Percentiles rank a stretch among this genome's conserved stretches.
Conservation (phyloP, 2,113 vertebrate species). For the Eptesicus fuscus region DNA sequence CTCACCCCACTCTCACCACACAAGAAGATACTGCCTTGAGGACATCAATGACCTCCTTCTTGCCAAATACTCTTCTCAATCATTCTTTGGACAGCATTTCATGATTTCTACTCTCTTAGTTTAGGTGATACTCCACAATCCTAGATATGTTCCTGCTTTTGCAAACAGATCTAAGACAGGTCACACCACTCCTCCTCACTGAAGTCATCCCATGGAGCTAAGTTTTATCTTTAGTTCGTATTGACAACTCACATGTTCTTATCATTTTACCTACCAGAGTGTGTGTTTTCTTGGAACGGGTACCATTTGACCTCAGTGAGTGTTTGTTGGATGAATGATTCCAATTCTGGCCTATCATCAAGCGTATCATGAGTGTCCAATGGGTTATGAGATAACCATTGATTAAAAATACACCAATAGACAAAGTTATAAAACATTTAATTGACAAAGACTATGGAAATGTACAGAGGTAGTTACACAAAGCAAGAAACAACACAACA, state of each 20-base stretch:
- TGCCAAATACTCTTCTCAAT: not conserved
- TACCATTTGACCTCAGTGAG: not conserved
- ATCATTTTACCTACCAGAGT: not conserved
- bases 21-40: not conserved
- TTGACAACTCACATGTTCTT: not conserved
- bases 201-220: not conserved
- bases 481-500: not conserved
- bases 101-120: not conserved
- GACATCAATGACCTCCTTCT: not conserved
- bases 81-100: not conserved
- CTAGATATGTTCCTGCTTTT: not conserved
- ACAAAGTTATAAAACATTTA: conserved; percentile 12
- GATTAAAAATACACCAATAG: not conserved
- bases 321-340: not conserved
- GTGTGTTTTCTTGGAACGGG: not conserved
- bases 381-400: not conserved
- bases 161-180: not conserved
- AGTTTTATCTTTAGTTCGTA: not conserved
- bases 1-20: not conserved
- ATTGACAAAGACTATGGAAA: not conserved
- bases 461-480: not conserved
- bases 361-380: not conserved
- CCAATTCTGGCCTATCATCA: not conserved
- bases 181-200: not conserved
- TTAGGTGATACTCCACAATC: not conserved